phyloP scores from a whole-genome alignment of 2,888 invertebrate species.

The Agrochola litura region DNA sequence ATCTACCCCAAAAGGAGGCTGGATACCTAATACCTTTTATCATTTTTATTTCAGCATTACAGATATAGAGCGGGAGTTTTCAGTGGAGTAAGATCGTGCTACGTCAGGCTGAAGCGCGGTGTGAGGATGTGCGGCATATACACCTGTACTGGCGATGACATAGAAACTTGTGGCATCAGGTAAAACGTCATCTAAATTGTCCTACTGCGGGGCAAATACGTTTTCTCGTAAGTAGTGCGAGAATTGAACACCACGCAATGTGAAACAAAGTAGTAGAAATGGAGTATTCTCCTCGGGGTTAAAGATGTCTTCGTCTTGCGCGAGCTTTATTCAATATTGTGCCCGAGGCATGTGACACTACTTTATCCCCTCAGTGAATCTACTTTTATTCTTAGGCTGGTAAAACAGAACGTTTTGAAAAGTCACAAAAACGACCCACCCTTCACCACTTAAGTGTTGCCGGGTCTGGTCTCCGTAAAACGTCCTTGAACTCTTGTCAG shows the following conservation, averaged over 20 bases:
- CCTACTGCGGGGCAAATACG: neutral
- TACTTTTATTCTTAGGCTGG: no score
- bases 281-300: no score
- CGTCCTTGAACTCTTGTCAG: no score
- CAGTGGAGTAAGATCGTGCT: slow-evolving; percentile 86
- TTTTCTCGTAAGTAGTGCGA: neutral
- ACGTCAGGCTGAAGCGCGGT: slow-evolving; percentile 85
- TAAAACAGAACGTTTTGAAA: no score
- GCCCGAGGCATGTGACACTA: no score
- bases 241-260: neutral
- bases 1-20: neutral
- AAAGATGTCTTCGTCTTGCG: no score
- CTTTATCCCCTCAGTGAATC: no score
- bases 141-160: slow-evolving; percentile 84
- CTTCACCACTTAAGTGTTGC: no score
- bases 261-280: no score
- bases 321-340: no score
- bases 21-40: neutral
- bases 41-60: slow-evolving; percentile 77
- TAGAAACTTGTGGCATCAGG: slow-evolving; percentile 86
- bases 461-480: no score
- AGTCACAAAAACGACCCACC: no score
- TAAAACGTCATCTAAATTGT: slow-evolving; percentile 49
- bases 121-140: slow-evolving; percentile 87
- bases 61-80: slow-evolving; percentile 88